A percentile compares a stretch with the other conserved stretches of the same genome.
These are phyloP conservation scores for Stigmatopora nigra DNA, from an alignment of 2,113 vertebrate genomes.

Conservation along the genomic window DNA sequence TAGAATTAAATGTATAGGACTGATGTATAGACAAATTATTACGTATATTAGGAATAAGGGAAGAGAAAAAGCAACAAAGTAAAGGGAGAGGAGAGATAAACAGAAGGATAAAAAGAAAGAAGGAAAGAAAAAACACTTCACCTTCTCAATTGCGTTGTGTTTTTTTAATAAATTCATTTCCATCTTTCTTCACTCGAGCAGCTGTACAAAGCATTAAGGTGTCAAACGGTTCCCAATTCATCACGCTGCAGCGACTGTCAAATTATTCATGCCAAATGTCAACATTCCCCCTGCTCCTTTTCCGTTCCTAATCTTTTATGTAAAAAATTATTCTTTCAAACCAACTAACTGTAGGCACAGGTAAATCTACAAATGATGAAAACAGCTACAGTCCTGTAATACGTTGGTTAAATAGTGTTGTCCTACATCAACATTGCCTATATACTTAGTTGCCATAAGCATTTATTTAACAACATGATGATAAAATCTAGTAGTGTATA, in stretches of 20 bases:
- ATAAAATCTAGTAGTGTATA: no score
- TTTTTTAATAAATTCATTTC: slow-evolving; percentile 17
- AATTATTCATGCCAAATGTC: slow-evolving; percentile 50
- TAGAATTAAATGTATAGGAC: no score
- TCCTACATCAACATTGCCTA: neutral
- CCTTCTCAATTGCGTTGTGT: neutral
- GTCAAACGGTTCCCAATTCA: slow-evolving; percentile 53
- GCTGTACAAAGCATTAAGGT: slow-evolving; percentile 43
- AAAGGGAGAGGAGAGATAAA: neutral
- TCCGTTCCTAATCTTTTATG: slow-evolving; percentile 13
- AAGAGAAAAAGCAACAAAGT: neutral
- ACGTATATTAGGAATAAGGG: no score
- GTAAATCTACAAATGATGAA: neutral
- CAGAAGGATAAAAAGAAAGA: neutral
- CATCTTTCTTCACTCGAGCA: slow-evolving; percentile 18
- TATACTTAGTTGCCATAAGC: neutral
- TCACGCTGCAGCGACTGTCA: slow-evolving; percentile 34
- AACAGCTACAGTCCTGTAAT: neutral
- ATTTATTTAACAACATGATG: neutral
- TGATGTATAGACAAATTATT: no score
- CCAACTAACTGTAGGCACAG: neutral
- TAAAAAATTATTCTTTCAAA: slow-evolving; percentile 9
- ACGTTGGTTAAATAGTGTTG: neutral
- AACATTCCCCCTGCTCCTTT: slow-evolving; percentile 20
- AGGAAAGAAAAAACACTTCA: neutral